Base-by-base conservation (phyloP, 2,797 vertebrate species). In the Megaceryle alcyon region DNA sequence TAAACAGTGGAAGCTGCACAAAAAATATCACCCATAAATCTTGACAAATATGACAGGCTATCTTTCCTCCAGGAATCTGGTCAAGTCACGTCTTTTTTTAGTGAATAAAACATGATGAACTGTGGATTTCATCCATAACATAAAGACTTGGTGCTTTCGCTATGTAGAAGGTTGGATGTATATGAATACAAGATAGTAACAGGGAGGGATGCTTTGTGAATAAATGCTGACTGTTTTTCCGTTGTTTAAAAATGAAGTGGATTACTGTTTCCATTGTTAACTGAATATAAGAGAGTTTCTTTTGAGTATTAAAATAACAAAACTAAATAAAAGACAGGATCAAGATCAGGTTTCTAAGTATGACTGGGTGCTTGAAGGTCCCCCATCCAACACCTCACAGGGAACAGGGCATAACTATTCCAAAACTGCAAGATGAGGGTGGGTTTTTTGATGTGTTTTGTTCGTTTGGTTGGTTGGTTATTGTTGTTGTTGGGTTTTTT, bases 51-150 rank as follows among this genome's bases (percentile, higher is more conserved):
- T 92, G 92, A 96, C 95, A 97, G 66, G 33, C 57, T 97, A 73
- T 96, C 82, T 94, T 97, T 97, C 92, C 91, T 77, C 43, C 57
- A 97, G 96, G 96, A 97, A 93, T 92, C 39, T 53, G 43, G 87
- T 91, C 95, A 97, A 97, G 86, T 91, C 44, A 49, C 65, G 97
- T 98, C 89, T 95, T 98, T 96, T 93, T 97, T 77, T 59, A 94
- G 64, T 1, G 4, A 92, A 93, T 94, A 97, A 97, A 96, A 94
- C 87, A 92, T 78, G 68, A 96, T 96, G 93, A 97, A 95, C 88
- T 90, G 72, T 88, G 83, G 92, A 91, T 97, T 97, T 97, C 28
- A 17, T 93, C 88, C 90, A 86, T 97, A 96, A 94, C 91, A 85
- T 93, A 93, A 97, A 96, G 88, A 91, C 86, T 71, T 92, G 51